Base-by-base conservation (phyloP, 1,140 invertebrate genomes). In the Stegodyphus mimosarum region DNA sequence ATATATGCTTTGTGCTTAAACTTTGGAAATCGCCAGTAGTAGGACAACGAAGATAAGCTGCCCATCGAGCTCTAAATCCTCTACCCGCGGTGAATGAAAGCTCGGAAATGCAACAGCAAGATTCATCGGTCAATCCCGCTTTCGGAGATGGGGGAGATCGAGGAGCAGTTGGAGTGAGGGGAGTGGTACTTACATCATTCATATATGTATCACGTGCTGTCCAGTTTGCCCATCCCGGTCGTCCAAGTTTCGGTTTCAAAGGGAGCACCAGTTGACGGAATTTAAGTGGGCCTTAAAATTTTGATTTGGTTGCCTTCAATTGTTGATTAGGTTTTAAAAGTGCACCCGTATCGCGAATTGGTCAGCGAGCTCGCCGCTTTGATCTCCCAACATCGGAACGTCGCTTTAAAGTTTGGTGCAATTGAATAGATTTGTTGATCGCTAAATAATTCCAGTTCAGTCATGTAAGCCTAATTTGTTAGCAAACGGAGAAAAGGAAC, bases 301-400 rank as follows among this genome's bases (percentile, higher is more conserved):
- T 84, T 84, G 81, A 84, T 84, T 75, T 53, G 63, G 71, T 50
- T 84, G 72, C 75, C 81, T 84, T 84, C 66, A 84, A 84, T 84
- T 84, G 81, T 84, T 75, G 81, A 84, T 84, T 84, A 84, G 72
- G 51, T 84, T 84, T 84, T 50, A 76, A 76, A 84, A 84, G 81
- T 84, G 33, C 60, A 49, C 64, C 64, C 13, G 13, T 10, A 50
- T 69, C 60, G 49, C 49, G 64, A 67, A 67, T 13, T 18, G 64
- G n/a, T 7, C 10, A 7, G 17, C 55, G 55, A 15, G 15, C 55
- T 60, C 55, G 1, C 1, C 11, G 17, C 69, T 83, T 83, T 83
- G 80, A 83, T 83, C 70, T 83, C 53, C 17, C 10, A 15, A 7
- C 18, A 15, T 49, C 49, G 13, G 9, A 60, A 74, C 55, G 50